Percentiles rank a stretch among this genome's conserved stretches.
Evolutionary conservation across 2,888 invertebrate genomes (phyloP).

Genomic region (Gisinianus flammeolus): DNA sequence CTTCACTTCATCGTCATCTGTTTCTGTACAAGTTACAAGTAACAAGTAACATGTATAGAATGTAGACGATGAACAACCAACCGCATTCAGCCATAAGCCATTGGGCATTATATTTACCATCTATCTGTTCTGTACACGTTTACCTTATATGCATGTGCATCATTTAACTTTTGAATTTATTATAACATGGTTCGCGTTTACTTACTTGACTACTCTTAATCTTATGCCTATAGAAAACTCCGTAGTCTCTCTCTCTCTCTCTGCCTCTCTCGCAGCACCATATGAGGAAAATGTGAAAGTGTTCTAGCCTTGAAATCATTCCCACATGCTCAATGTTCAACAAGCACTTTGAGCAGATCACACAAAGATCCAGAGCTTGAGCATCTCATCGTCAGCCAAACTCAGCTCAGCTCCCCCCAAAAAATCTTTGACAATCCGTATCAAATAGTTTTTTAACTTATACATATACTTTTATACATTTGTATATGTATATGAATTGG

Average conservation of each 20-base stretch:
- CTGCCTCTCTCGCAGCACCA: slow-evolving; percentile 38
- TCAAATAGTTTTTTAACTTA: no score
- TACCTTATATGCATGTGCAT: slow-evolving; percentile 2
- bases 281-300: slow-evolving; percentile 43
- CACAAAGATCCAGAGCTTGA: background rate
- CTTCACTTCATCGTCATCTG: background rate
- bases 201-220: slow-evolving; percentile 24
- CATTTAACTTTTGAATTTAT: slow-evolving; percentile 18
- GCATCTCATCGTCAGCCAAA: no score
- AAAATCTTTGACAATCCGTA: background rate
- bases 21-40: background rate
- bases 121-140: background rate
- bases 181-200: slow-evolving; percentile 19
- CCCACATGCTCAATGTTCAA: slow-evolving; percentile 36
- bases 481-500: no score
- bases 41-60: no score
- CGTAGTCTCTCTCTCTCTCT: slow-evolving; percentile 20
- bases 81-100: background rate
- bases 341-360: background rate
- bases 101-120: background rate
- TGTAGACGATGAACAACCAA: background rate
- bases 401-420: no score
- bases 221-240: slow-evolving; percentile 4
- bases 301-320: slow-evolving; percentile 44
- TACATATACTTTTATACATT: no score